phyloP scores from a whole-genome alignment of 2,797 vertebrate genomes.

The Peromyscus nudipes region DNA sequence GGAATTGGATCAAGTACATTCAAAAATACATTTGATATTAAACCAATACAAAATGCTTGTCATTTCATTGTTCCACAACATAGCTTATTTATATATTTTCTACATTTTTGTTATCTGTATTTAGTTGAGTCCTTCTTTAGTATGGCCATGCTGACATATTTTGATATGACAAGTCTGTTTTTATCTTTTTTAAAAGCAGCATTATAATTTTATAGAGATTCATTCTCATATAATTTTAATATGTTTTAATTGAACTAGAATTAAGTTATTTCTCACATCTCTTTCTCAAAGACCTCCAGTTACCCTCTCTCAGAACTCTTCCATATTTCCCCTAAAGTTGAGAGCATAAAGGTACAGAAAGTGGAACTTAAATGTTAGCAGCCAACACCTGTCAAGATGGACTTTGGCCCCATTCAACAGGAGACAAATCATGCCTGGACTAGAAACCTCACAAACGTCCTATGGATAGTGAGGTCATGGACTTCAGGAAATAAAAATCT shows the following conservation, averaged over 20 bases:
- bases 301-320: background rate
- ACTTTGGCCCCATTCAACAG: background rate
- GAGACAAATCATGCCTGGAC: background rate
- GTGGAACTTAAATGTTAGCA: background rate
- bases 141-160: background rate
- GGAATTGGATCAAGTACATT: conserved; percentile 28
- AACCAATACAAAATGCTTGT: conserved; percentile 19
- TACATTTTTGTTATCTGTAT: background rate
- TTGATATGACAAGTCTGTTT: background rate
- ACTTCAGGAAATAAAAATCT: background rate
- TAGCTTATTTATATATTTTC: background rate
- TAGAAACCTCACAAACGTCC: background rate
- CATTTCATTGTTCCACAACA: background rate
- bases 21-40: background rate
- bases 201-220: background rate
- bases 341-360: background rate
- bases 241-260: background rate
- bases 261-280: background rate
- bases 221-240: background rate
- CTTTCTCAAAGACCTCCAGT: background rate
- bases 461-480: too few relatives aligned
- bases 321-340: background rate
- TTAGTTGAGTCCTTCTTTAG: conserved; percentile 3
- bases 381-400: background rate
- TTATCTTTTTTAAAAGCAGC: background rate